phyloP scores from a whole-genome alignment of 2,888 invertebrate species.

The Philonicus albiceps region DNA sequence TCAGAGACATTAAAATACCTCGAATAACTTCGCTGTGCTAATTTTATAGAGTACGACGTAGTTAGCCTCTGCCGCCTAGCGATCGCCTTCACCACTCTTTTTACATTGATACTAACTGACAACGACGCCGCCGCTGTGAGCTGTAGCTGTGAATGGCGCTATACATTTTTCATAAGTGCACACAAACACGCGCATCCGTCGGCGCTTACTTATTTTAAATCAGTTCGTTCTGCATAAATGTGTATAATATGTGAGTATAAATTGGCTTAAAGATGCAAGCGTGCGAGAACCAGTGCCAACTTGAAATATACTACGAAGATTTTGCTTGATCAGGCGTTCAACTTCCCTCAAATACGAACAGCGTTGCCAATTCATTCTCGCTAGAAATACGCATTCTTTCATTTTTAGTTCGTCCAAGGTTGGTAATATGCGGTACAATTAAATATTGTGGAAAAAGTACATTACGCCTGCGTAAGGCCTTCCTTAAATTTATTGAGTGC shows the following conservation, averaged over 20 bases:
- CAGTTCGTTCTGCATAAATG: background rate
- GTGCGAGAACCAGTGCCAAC: conserved; percentile 8
- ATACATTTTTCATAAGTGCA: conserved; percentile 17
- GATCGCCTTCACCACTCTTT: background rate
- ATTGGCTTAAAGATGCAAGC: conserved; percentile 16
- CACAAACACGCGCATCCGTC: background rate
- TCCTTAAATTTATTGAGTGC: background rate
- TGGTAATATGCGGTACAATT: background rate
- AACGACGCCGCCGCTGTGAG: background rate
- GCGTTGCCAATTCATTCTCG: conserved; percentile 8
- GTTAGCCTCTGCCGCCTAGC: background rate
- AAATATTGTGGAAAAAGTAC: background rate
- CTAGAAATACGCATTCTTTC: conserved; percentile 19
- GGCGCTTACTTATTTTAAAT: conserved; percentile 11
- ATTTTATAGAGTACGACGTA: conserved; percentile 43
- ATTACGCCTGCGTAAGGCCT: background rate
- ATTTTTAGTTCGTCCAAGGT: background rate
- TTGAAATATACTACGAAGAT: conserved; percentile 11
- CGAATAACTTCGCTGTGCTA: conserved; percentile 41
- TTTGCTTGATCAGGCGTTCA: conserved; percentile 23
- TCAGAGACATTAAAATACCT: conserved; percentile 38
- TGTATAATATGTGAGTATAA: background rate
- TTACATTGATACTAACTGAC: background rate
- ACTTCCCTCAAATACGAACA: background rate
- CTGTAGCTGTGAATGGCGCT: conserved; percentile 4